Percentiles rank a stretch among this genome's conserved stretches.
Evolutionary conservation across 2,797 vertebrate genomes (phyloP).

Genomic region (Eospalax fontanierii): DNA sequence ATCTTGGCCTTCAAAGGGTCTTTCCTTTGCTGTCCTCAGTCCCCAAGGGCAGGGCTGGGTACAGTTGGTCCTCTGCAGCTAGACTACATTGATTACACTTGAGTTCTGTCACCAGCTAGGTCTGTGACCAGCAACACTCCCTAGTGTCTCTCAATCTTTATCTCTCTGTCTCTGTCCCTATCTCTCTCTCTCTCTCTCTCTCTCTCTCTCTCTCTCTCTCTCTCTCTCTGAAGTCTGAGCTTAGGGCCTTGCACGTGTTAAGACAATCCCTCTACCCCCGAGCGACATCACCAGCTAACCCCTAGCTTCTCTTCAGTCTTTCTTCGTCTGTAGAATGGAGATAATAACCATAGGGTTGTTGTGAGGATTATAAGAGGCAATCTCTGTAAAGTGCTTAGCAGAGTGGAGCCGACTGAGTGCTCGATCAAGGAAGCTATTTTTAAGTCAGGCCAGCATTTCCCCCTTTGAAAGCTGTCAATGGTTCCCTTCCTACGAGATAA

Average conservation of each 20-base stretch:
- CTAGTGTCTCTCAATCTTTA: too few relatives aligned
- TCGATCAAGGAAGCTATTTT: conserved; percentile 74
- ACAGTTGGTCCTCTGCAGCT: background rate
- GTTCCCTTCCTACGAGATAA: conserved; percentile 39
- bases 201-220: background rate
- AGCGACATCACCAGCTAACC: background rate
- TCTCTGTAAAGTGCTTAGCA: conserved; percentile 76
- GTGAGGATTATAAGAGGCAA: conserved; percentile 66
- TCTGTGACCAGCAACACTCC: background rate
- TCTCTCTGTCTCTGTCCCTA: background rate
- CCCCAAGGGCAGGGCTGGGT: background rate
- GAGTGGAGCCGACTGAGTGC: conserved; percentile 56
- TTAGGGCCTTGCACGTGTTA: background rate
- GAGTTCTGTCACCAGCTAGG: background rate
- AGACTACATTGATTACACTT: background rate
- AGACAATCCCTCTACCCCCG: background rate
- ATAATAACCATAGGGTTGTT: conserved; percentile 29
- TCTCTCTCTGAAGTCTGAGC: background rate
- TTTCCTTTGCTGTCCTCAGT: background rate
- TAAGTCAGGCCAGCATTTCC: conserved; percentile 44
- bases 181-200: background rate
- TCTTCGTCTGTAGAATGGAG: conserved; percentile 57
- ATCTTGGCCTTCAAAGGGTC: background rate
- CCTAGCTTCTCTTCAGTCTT: conserved; percentile 34
- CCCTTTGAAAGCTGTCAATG: conserved; percentile 63